Evolutionary conservation across 2,888 invertebrate genomes (phyloP).

Genomic region (Orthonychiurus folsomi): DNA sequence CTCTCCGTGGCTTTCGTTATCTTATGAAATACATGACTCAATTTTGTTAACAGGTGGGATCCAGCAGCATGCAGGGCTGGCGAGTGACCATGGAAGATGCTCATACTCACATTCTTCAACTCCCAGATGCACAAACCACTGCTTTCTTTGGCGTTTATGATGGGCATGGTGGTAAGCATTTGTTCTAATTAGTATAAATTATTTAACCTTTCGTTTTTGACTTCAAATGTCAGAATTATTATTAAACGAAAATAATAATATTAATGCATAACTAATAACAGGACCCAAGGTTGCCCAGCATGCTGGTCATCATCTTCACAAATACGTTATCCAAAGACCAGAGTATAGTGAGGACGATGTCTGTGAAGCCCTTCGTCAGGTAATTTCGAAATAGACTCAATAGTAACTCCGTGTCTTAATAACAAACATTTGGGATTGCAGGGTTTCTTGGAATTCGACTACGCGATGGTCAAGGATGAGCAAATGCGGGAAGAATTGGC

Average conservation of each 20-base stretch:
- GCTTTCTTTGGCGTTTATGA: conserved; percentile 96
- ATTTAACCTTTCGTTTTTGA: neutral
- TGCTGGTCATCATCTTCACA: conserved; percentile 90
- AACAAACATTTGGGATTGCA: too few species aligned
- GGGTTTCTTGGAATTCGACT: conserved; percentile 85
- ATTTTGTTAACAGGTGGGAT: conserved; percentile 66
- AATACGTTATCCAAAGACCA: conserved; percentile 71
- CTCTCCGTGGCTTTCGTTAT: too few species aligned
- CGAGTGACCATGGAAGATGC: conserved; percentile 98
- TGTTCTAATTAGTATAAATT: conserved; percentile 6
- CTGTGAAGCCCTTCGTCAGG: conserved; percentile 72
- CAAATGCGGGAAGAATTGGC: conserved; percentile 82
- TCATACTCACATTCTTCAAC: conserved; percentile 86
- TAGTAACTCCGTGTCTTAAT: too few species aligned
- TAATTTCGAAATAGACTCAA: too few species aligned
- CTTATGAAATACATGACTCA: too few species aligned
- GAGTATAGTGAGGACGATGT: conserved; percentile 77
- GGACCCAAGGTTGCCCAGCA: conserved; percentile 86
- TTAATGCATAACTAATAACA: conserved; percentile 39
- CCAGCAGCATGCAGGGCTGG: conserved; percentile 99
- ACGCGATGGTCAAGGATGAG: conserved; percentile 83
- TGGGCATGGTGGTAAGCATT: conserved; percentile 70
- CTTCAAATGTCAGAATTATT: too few species aligned
- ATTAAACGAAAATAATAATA: too few species aligned
- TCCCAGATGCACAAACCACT: conserved; percentile 85